Evolutionary conservation across 2,797 vertebrate species (phyloP).

Genomic region (Leptatherina wallacei): DNA sequence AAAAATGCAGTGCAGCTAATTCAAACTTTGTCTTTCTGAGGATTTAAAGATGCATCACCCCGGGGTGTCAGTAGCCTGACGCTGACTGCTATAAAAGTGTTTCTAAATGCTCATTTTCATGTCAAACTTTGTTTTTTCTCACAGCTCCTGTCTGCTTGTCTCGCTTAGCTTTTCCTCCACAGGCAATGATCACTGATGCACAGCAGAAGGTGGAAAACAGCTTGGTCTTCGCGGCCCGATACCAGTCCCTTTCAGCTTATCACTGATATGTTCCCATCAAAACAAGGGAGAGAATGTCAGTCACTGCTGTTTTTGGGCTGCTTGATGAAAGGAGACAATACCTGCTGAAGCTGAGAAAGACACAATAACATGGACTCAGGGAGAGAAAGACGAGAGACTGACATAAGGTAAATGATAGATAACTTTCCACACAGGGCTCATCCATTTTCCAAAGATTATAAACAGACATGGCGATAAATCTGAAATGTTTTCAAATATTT

Average conservation of each 20-base stretch:
- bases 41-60: conserved; percentile 30
- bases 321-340: conserved; percentile 30
- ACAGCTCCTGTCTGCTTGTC: conserved; percentile 50
- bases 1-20: conserved; percentile 25
- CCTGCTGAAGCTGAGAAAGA: conserved; percentile 29
- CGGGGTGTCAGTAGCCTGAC: conserved; percentile 42
- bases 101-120: conserved; percentile 61
- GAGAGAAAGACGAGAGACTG: conserved; percentile 13
- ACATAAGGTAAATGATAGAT: conserved; percentile 55
- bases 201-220: conserved; percentile 45
- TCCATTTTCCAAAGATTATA: conserved; percentile 59
- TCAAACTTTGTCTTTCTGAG: conserved; percentile 19
- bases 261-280: conserved; percentile 33
- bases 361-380: conserved; percentile 1
- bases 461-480: conserved; percentile 39
- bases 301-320: conserved; percentile 53
- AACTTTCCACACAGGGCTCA: conserved; percentile 38
- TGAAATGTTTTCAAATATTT: conserved; percentile 25
- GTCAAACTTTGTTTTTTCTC: conserved; percentile 49
- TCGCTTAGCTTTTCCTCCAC: conserved; percentile 27
- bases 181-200: neutral
- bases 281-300: too few species aligned
- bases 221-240: conserved; percentile 34
- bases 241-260: conserved; percentile 27
- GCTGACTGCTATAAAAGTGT: conserved; percentile 34